Evolutionary conservation across 2,113 vertebrate genomes (phyloP), one percentile per base, ranked within the genome.

Genomic region (human): DNA sequence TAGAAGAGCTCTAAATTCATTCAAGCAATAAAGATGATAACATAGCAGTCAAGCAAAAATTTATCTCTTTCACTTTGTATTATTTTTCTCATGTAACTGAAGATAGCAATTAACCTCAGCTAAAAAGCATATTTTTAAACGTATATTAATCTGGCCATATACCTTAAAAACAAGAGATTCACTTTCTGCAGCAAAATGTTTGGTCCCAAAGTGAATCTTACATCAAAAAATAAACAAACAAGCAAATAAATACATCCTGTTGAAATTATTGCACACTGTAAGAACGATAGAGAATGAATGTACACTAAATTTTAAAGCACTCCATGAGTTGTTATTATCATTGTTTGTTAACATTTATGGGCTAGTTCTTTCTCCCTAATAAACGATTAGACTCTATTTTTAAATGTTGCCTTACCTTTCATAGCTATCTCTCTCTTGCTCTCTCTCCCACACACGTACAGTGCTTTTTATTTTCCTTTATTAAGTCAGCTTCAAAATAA

Each of bases 401-500:
- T 61, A 90, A 88, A 80, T 73, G 61, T 25, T 52, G 3, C 27
- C 9, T 94, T 76, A 20, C 17, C 50, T 89, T 92, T 66, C 57
- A 79, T 18, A 55, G 20, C 32, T 76, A 30, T 30, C 43, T 50
- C 18, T 90, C 18, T 43, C 9, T 38, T 38, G 1, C 13, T 61
- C 7, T 92, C 25, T 66, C 14, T 75, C 1, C 22, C 3, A 14
- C 32, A 14, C 40, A 20, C 35, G 72, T 10, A 50, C 5, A 92
- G 13, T 45, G 11, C 22, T 86, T 75, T 90, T 92, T 89, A 32
- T 86, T 64, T 88, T 75, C 14, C 11, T 93, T 7, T 5, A 92
- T 78, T 66, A 80, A 6, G 7, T 84, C 22, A 73, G 64, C 22
- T 91, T 83, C 45, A 97, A 94, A 96, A 83, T 94, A 89, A 96